Evolutionary conservation across 1,140 invertebrate genomes (phyloP).

Genomic region (Drosophila pandora): DNA sequence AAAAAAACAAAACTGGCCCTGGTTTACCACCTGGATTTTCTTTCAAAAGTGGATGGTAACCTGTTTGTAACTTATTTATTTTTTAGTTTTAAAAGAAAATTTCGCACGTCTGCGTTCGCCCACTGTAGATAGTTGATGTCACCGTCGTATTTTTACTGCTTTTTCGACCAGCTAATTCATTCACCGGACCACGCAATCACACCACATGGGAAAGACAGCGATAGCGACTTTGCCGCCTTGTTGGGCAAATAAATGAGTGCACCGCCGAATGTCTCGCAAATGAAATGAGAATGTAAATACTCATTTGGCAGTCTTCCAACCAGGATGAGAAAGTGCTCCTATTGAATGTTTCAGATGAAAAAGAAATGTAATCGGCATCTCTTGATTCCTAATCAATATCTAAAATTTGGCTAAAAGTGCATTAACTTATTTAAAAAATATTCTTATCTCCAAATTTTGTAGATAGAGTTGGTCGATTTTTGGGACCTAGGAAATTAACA

Average conservation of each 20-base stretch:
- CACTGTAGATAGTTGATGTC: slow-evolving; percentile 67
- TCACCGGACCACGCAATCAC: background rate
- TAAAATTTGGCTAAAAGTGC: too few relatives aligned
- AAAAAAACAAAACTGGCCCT: background rate
- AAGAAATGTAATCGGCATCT: too few relatives aligned
- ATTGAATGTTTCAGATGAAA: background rate
- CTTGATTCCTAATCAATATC: too few relatives aligned
- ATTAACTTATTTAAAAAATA: too few relatives aligned
- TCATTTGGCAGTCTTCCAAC: slow-evolving; percentile 1
- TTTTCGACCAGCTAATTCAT: slow-evolving; percentile 20
- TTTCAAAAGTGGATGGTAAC: background rate
- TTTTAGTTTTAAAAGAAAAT: slow-evolving; percentile 60
- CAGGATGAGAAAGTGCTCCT: slow-evolving; percentile 13
- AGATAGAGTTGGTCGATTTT: too few relatives aligned
- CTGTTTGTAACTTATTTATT: slow-evolving; percentile 50
- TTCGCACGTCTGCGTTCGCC: slow-evolving; percentile 22
- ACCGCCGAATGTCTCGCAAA: too few relatives aligned
- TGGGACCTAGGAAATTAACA: too few relatives aligned
- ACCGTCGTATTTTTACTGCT: slow-evolving; percentile 58
- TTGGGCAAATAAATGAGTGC: slow-evolving; percentile 46
- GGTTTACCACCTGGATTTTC: slow-evolving; percentile 8
- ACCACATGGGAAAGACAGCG: background rate
- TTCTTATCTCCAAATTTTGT: too few relatives aligned
- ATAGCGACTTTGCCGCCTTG: slow-evolving; percentile 15
- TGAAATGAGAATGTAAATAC: too few relatives aligned